Evolutionary conservation across 2,797 vertebrate species (phyloP), one percentile per base, ranked within the genome.

Genomic region (Nannoperca obscura): DNA sequence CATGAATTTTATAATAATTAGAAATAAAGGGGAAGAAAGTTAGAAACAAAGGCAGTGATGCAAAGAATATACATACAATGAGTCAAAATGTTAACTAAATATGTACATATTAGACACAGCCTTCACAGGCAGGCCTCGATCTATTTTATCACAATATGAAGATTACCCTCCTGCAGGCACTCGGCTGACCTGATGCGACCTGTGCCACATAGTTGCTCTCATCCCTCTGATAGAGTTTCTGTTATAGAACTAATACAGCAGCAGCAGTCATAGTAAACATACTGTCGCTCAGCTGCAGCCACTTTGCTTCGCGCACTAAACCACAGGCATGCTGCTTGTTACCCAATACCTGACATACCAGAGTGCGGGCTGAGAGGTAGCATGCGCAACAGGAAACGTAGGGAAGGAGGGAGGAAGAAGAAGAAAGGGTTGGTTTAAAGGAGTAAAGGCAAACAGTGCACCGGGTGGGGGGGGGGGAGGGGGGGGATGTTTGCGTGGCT

Each of bases 301-400:
- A 38, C 49, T 83, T 24, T 46, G 30, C 71, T 74, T 78, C 79
- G 71, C n/a, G 68, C 78, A 54, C 58, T 34, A 74, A 82, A 89
- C 87, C 91, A 78, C 90, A 90, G 83, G 75, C 83, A 92, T 78
- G 61, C 70, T 70, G 65, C 85, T 80, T 80, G 81, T 83, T 84
- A 81, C 77, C 71, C 68, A 89, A 91, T 90, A 89, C 87, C 89
- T 91, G 83, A 66, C 87, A 91, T 91, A 84, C 87, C 89, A 84
- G 73, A 63, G 46, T 7, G 70, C 78, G 77, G 66, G 63, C 52
- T 59, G 68, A 65, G 71, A 80, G 74, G 64, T 44, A 57, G 57
- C 75, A 62, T 52, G 69, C 62, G 53, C 55, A 44, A 49, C 64
- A 34, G 32, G 63, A 62, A 58, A 50, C 71, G 13, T 44, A 47